A percentile compares a stretch with the other conserved stretches of the same genome.
Evolutionary conservation across 2,113 vertebrate genomes (phyloP).

Genomic region (Clarias gariepinus): DNA sequence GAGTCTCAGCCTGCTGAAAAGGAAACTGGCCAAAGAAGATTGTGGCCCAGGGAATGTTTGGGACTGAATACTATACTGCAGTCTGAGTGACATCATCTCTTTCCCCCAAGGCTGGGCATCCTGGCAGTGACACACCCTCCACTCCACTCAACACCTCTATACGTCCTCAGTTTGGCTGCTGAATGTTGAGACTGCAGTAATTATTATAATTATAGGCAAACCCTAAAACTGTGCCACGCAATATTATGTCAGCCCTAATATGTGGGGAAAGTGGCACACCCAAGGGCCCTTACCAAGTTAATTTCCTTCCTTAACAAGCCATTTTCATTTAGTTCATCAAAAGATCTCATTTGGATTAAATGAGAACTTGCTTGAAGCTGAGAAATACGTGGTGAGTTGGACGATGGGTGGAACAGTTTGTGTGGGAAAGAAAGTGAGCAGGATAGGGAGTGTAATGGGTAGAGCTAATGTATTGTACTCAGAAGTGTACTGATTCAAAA

Average conservation of each 20-base stretch:
- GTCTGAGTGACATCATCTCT: slow-evolving; percentile 70
- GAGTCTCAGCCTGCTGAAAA: slow-evolving; percentile 64
- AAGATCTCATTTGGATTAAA: slow-evolving; percentile 48
- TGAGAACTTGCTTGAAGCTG: slow-evolving; percentile 35
- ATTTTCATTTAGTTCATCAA: slow-evolving; percentile 38
- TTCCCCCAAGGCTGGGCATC: slow-evolving; percentile 49
- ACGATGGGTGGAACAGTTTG: slow-evolving; percentile 43
- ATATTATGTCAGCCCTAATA: slow-evolving; percentile 44
- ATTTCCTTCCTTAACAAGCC: slow-evolving; percentile 43
- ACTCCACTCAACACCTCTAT: slow-evolving; percentile 51
- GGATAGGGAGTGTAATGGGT: slow-evolving; percentile 42
- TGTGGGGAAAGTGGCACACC: slow-evolving; percentile 45
- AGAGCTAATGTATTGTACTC: slow-evolving; percentile 16
- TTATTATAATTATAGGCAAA: slow-evolving; percentile 48
- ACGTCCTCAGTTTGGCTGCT: neutral
- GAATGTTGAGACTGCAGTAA: slow-evolving; percentile 42
- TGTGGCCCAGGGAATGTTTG: slow-evolving; percentile 76
- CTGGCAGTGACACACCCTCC: slow-evolving; percentile 61
- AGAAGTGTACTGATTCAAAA: slow-evolving; percentile 34
- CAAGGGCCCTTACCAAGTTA: slow-evolving; percentile 29
- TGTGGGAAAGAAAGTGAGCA: slow-evolving; percentile 44
- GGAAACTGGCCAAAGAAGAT: slow-evolving; percentile 79
- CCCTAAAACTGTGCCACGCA: slow-evolving; percentile 30
- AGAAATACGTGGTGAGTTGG: slow-evolving; percentile 16
- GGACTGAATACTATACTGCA: slow-evolving; percentile 61